These are phyloP conservation scores for Trissolcus basalis DNA, from an alignment of 1,140 invertebrate species.

Conservation along the genomic window DNA sequence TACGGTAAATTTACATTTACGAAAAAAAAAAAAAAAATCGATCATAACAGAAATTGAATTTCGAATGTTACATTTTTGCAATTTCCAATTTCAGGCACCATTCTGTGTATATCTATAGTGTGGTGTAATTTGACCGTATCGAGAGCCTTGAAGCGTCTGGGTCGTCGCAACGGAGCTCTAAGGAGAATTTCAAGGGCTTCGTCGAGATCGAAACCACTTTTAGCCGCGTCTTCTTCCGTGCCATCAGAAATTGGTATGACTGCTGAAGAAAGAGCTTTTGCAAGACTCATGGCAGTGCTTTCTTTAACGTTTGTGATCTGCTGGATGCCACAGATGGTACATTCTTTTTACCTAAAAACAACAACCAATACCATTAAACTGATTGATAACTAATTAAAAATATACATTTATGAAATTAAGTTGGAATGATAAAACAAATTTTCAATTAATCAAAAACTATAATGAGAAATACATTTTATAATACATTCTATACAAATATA, in stretches of 20 bases:
- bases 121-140: slow-evolving; percentile 89
- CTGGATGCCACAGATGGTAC: slow-evolving; percentile 91
- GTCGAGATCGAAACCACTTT: slow-evolving; percentile 67
- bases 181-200: slow-evolving; percentile 69
- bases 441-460: too few species aligned
- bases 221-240: slow-evolving; percentile 59
- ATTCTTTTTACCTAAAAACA: too few species aligned
- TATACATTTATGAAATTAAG: too few species aligned
- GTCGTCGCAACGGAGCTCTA: slow-evolving; percentile 71
- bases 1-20: slow-evolving; percentile 79
- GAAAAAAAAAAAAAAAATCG: neutral
- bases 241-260: slow-evolving; percentile 78
- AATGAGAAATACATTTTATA: too few species aligned
- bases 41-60: too few species aligned
- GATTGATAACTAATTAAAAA: too few species aligned
- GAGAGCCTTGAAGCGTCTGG: slow-evolving; percentile 82
- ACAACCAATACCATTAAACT: too few species aligned
- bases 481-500: too few species aligned
- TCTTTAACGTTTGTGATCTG: slow-evolving; percentile 88
- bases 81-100: slow-evolving; percentile 78
- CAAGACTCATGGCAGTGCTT: slow-evolving; percentile 87
- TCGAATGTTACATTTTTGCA: too few species aligned
- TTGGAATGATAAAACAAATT: too few species aligned
- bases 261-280: slow-evolving; percentile 88
- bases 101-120: slow-evolving; percentile 85